A percentile compares a stretch with the other conserved stretches of the same genome.
phyloP scores from a whole-genome alignment of 2,888 invertebrate genomes.

The Epistrophe eligans region DNA sequence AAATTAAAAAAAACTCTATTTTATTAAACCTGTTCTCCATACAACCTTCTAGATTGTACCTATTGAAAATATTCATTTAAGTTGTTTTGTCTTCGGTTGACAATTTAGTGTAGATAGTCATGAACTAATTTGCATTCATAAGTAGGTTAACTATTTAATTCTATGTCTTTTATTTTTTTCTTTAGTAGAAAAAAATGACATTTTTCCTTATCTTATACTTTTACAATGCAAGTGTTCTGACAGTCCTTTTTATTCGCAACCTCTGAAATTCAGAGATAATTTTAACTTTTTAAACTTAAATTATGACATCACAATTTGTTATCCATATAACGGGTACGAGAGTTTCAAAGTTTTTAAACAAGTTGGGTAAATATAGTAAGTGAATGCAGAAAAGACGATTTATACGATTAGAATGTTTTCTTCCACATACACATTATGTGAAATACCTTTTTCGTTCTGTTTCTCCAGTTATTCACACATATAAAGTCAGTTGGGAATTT shows the following conservation, averaged over 20 bases:
- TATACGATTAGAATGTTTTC: background rate
- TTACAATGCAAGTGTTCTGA: background rate
- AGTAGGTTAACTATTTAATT: background rate
- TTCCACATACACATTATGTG: too few relatives aligned
- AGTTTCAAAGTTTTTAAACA: conserved; percentile 3
- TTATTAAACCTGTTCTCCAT: too few relatives aligned
- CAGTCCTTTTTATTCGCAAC: background rate
- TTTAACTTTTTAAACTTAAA: conserved; percentile 13
- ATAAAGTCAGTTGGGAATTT: conserved; percentile 48
- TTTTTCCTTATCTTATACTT: background rate
- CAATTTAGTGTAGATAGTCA: too few relatives aligned
- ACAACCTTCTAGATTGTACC: too few relatives aligned
- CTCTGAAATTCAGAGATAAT: background rate
- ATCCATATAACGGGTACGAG: background rate
- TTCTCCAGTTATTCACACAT: background rate
- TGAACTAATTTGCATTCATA: background rate
- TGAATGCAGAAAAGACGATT: conserved; percentile 1
- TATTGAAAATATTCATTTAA: too few relatives aligned
- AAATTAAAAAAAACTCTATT: too few relatives aligned
- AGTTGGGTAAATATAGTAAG: background rate
- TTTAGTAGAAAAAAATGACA: background rate
- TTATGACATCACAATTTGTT: conserved; percentile 17
- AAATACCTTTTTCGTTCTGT: background rate
- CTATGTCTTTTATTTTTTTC: background rate
- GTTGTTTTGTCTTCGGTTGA: too few relatives aligned